Base-by-base conservation (phyloP, 2,888 invertebrate genomes). In the Aleiodes alternator region DNA sequence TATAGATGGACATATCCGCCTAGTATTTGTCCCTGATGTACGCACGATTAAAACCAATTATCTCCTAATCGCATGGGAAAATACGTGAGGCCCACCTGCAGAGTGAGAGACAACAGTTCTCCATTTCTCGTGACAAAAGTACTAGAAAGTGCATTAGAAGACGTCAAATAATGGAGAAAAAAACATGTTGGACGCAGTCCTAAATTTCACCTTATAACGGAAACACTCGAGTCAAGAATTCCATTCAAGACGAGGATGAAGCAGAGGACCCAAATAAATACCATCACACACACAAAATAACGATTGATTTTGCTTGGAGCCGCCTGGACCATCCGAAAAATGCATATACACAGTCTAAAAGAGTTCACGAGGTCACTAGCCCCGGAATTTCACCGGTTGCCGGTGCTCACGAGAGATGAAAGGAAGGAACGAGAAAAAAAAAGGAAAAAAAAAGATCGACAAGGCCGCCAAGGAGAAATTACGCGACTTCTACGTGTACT, bases 381-480 rank as follows among this genome's bases (percentile, higher is more conserved):
- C 71, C 69, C 72, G 72, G 75, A 84, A 84, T 85, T 84, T 85
- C 84, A 83, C 84, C 80, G 77, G 64, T 69, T 72, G 59, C 34
- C 23, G 59, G 59, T 59, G 72, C 75, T 77, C 57, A 73, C 9
- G 11, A 43, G 75, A 66, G 53, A 72, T 77, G 68, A 76, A 43
- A 43, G 43, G 43, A 43, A 43, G 43, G 9, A 43, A 43, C 4
- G 43, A 43, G 43, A 43, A 23, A 23, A 23, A 7, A 9, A 8
- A 34, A 34, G 4, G 4, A 9, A 43, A 43, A 80, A 80, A 81
- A 81, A 82, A 78, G 64, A 73, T 68, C 76, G 81, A 80, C 85
- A 85, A 85, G 84, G 84, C 81, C 83, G 78, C 72, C 78, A 59
- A 76, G 82, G 83, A 80, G 84, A 85, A 85, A 84, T 84, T 85